Percentiles rank a stretch among this genome's conserved stretches.
phyloP scores from a whole-genome alignment of 2,888 invertebrate species.

The Oxystoma pomonae region DNA sequence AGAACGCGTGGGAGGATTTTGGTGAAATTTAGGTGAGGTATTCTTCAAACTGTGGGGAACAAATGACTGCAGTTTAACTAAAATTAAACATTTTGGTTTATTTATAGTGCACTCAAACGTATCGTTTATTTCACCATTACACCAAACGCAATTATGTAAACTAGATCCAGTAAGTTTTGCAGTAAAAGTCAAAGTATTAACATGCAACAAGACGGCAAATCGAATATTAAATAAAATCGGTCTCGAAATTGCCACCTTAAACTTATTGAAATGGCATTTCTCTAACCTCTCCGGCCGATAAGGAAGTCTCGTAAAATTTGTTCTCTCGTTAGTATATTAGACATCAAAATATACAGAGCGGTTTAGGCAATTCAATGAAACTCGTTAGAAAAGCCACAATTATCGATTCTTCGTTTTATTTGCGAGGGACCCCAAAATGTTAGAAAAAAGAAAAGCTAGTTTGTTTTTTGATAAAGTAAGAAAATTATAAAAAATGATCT shows the following conservation, averaged over 20 bases:
- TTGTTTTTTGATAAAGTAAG: no score
- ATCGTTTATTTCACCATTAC: no score
- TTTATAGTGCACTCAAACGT: no score
- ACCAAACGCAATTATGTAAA: background rate
- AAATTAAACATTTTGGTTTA: no score
- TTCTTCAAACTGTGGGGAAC: background rate
- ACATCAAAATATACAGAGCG: background rate
- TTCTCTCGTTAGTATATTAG: background rate
- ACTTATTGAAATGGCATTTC: background rate
- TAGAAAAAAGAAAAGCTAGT: no score
- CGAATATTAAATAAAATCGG: background rate
- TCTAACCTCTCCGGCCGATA: conserved; percentile 13
- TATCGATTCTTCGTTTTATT: no score
- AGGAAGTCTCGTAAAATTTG: conserved; percentile 19
- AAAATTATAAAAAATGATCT: no score
- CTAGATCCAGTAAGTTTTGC: background rate
- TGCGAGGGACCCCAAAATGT: no score
- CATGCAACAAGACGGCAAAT: background rate
- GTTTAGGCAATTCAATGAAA: no score
- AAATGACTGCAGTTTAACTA: no score
- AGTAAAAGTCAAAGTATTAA: background rate
- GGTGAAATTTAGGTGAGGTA: background rate
- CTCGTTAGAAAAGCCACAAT: no score
- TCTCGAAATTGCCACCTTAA: background rate
- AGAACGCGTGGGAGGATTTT: background rate